Percentiles rank a stretch among this genome's conserved stretches.
Conservation (phyloP, 2,797 vertebrate genomes). For the Xenentodon cancila region DNA sequence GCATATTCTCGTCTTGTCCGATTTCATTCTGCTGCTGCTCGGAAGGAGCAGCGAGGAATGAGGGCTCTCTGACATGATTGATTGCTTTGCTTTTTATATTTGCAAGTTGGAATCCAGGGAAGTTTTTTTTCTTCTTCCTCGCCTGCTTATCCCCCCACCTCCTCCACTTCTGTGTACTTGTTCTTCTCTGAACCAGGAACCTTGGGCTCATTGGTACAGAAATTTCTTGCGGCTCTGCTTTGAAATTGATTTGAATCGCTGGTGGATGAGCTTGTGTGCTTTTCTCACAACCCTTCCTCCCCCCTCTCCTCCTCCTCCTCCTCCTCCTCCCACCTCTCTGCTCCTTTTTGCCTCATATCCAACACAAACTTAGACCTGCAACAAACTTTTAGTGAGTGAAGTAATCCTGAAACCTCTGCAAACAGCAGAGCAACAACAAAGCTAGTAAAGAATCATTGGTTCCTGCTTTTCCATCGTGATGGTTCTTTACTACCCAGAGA, state of each 20-base stretch:
- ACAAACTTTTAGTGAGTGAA: constrained; percentile 3
- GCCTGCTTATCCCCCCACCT: constrained; percentile 25
- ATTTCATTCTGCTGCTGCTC: constrained; percentile 85
- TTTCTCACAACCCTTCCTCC: constrained; percentile 84
- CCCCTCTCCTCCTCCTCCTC: constrained; percentile 16
- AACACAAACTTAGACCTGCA: constrained; percentile 15
- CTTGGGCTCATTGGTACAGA: constrained; percentile 81
- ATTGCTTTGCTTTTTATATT: constrained; percentile 90
- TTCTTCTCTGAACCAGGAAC: constrained; percentile 69
- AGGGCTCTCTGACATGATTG: constrained; percentile 89
- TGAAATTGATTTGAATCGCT: constrained; percentile 89
- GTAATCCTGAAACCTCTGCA: not conserved
- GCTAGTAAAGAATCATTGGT: too few relatives aligned
- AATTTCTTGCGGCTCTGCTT: constrained; percentile 84
- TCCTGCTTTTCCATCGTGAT: not conserved
- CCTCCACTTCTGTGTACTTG: constrained; percentile 59
- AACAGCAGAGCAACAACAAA: not conserved
- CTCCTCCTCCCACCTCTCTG: not conserved
- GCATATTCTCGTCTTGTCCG: constrained; percentile 91
- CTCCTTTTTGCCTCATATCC: constrained; percentile 1
- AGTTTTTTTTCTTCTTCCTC: constrained; percentile 61
- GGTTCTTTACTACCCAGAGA: not conserved
- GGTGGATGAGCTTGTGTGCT: constrained; percentile 88
- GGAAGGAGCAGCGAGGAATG: constrained; percentile 80
- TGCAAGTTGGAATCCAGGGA: constrained; percentile 86